phyloP scores from a whole-genome alignment of 2,797 vertebrate genomes.

The Tauraco hartlaubi region DNA sequence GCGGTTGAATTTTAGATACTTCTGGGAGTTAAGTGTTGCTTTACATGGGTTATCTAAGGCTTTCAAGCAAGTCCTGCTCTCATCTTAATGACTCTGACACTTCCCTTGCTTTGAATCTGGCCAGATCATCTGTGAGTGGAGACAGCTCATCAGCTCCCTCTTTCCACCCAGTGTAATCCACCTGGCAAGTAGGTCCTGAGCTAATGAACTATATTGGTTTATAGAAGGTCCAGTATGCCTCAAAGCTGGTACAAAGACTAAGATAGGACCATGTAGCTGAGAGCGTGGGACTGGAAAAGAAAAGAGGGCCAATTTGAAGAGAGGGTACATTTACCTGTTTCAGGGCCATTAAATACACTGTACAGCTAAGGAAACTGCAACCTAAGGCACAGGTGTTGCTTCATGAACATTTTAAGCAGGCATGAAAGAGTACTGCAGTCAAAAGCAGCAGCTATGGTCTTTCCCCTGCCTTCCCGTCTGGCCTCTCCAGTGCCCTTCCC shows the following conservation, averaged over 20 bases:
- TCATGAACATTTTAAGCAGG: neutral
- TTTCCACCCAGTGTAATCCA: neutral
- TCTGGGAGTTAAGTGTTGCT: neutral
- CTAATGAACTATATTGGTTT: neutral
- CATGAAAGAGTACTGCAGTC: neutral
- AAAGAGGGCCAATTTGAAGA: neutral
- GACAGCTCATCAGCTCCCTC: neutral
- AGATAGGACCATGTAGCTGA: neutral
- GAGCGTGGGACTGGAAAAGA: neutral
- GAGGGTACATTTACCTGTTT: neutral
- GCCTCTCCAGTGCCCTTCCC: neutral
- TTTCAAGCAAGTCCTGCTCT: neutral
- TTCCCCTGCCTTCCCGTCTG: neutral
- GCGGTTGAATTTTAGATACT: neutral
- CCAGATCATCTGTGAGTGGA: neutral
- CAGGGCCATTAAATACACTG: neutral
- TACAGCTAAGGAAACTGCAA: neutral
- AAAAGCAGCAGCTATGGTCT: neutral
- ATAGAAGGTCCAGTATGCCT: neutral
- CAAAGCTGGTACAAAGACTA: neutral
- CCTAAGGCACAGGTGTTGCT: neutral
- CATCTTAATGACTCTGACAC: neutral
- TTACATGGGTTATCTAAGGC: neutral
- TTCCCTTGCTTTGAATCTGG: neutral
- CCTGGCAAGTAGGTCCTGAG: neutral